These are phyloP conservation scores for Aphelinus certus DNA, from an alignment of 1,140 invertebrate species.

Conservation along the genomic window DNA sequence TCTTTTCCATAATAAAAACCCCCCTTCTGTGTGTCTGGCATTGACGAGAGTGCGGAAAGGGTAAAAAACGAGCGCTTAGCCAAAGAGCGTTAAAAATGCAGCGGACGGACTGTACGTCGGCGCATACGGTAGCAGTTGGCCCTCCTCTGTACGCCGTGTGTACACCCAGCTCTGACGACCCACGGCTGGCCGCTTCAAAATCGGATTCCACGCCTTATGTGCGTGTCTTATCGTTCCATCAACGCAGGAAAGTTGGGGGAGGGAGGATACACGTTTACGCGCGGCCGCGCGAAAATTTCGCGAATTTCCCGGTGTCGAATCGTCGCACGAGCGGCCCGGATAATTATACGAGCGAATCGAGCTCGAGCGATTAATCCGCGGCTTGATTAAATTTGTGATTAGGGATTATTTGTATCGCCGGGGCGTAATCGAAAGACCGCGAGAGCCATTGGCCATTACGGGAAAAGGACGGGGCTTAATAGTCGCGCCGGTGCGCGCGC, in stretches of 20 bases:
- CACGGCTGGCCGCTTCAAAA: too few relatives aligned
- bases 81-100: slow-evolving; percentile 19
- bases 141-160: neutral
- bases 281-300: too few relatives aligned
- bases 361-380: neutral
- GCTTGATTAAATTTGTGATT: slow-evolving; percentile 29
- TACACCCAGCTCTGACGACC: neutral
- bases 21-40: neutral
- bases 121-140: neutral
- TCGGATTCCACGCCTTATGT: too few relatives aligned
- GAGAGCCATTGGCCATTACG: neutral
- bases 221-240: too few relatives aligned
- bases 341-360: neutral
- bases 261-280: too few relatives aligned
- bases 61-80: neutral
- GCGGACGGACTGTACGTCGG: neutral
- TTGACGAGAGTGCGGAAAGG: neutral
- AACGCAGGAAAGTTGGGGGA: too few relatives aligned
- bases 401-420: slow-evolving; percentile 26
- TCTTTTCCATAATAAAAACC: neutral
- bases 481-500: too few relatives aligned
- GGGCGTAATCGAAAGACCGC: slow-evolving; percentile 10
- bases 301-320: too few relatives aligned
- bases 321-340: neutral
- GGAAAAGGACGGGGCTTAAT: too few relatives aligned